phyloP scores from a whole-genome alignment of 2,113 vertebrate species.

The Oncorhynchus nerka region DNA sequence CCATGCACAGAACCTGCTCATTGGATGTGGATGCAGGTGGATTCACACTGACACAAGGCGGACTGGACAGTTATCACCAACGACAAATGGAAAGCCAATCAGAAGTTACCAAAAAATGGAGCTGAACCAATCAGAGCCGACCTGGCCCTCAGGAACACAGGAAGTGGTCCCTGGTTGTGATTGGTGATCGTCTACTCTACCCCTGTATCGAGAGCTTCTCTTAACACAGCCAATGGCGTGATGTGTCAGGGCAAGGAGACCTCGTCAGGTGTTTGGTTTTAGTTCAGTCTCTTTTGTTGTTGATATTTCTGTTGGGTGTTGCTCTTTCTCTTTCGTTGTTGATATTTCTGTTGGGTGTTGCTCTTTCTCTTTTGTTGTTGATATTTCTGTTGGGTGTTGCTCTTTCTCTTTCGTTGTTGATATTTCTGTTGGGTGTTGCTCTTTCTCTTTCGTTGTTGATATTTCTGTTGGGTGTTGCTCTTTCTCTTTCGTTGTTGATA shows the following conservation, averaged over 20 bases:
- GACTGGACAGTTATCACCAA: background rate
- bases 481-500: background rate
- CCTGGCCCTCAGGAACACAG: background rate
- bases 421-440: background rate
- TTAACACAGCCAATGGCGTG: background rate
- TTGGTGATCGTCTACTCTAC: too few species aligned
- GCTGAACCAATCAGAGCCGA: background rate
- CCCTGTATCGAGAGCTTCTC: background rate
- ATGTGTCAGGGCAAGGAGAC: background rate
- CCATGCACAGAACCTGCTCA: too few species aligned
- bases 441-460: background rate
- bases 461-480: background rate
- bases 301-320: too few species aligned
- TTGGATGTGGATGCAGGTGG: background rate
- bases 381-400: background rate
- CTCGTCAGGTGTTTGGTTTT: background rate
- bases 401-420: background rate
- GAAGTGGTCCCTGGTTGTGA: background rate
- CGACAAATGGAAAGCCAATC: background rate
- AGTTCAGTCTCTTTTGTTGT: background rate
- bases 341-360: background rate
- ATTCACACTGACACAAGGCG: slow-evolving; percentile 13
- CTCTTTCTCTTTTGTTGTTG: background rate
- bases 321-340: background rate
- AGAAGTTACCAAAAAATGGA: background rate